Conservation (phyloP, 92 coral and sea anemone species). For the Zoanthus sociatus region DNA sequence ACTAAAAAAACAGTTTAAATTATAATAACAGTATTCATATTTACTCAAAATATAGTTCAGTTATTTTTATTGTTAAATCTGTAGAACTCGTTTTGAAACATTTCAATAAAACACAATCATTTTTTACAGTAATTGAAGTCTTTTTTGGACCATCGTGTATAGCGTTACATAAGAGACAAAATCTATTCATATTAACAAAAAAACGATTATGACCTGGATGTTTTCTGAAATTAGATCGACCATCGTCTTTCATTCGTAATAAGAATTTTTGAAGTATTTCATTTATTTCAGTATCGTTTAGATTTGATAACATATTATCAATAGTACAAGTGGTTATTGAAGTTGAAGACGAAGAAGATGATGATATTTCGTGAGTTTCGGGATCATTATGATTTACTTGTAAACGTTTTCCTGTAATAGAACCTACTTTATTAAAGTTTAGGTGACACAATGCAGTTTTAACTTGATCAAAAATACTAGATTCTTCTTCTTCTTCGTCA, state of each 20-base stretch:
- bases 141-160: conserved; percentile 2
- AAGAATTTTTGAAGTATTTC: not conserved
- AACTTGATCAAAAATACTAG: not conserved
- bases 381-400: not conserved
- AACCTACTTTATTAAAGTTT: not conserved
- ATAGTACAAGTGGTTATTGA: too few species aligned
- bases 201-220: not conserved
- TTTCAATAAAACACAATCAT: not conserved
- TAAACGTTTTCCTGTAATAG: not conserved
- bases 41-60: not conserved
- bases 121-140: conserved; percentile 1
- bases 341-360: too few species aligned
- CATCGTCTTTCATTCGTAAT: not conserved
- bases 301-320: not conserved
- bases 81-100: not conserved
- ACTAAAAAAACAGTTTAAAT: not conserved
- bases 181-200: conserved; percentile 2
- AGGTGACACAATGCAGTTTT: not conserved
- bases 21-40: not conserved
- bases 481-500: not conserved
- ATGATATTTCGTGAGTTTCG: not conserved
- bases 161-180: not conserved
- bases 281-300: not conserved
- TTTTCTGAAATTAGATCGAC: not conserved
- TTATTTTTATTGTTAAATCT: not conserved